Conservation (phyloP, 1,140 invertebrate genomes). For the Lepidotrigona ventralis region DNA sequence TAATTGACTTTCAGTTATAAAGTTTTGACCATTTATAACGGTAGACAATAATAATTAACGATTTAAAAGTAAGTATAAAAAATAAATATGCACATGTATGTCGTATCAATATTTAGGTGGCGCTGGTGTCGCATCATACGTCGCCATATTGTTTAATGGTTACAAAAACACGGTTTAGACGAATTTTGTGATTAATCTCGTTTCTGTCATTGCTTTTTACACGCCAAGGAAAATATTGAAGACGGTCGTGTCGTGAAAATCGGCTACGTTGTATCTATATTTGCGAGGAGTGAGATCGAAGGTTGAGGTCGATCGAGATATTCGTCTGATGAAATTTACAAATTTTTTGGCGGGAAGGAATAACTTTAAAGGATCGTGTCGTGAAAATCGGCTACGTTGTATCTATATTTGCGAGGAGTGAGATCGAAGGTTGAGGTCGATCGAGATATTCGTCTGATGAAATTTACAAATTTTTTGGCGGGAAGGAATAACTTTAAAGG, state of each 20-base stretch:
- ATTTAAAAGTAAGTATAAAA: no score
- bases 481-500: constrained; percentile 18
- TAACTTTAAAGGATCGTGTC: constrained; percentile 4
- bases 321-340: neutral
- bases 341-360: neutral
- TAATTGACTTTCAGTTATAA: no score
- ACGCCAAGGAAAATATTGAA: neutral
- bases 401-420: neutral
- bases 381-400: neutral
- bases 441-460: neutral
- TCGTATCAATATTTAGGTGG: no score
- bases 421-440: neutral
- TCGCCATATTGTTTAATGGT: neutral
- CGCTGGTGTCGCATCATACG: no score
- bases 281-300: neutral
- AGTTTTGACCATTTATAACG: no score
- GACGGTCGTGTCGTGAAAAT: no score
- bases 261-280: neutral
- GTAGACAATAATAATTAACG: no score
- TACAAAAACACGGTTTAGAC: neutral
- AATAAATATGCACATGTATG: no score
- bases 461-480: neutral
- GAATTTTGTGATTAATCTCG: neutral
- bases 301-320: neutral
- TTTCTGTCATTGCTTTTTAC: neutral